A percentile compares a stretch with the other conserved stretches of the same genome.
Evolutionary conservation across 2,113 vertebrate species (phyloP).

Genomic region (Prietella phreatophila): DNA sequence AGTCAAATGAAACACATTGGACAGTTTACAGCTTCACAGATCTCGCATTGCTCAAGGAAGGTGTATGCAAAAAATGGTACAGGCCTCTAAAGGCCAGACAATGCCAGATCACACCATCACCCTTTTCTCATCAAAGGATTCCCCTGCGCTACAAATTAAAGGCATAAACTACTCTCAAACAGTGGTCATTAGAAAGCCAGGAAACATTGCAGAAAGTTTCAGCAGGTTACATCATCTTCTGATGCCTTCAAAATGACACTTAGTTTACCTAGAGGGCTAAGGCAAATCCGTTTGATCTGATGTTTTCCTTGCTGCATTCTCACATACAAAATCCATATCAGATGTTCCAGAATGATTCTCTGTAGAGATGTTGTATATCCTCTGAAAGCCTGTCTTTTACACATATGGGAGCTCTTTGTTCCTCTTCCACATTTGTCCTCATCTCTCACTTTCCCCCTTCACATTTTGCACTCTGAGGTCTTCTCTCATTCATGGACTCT

Average conservation of each 20-base stretch:
- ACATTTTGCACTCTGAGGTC: background rate
- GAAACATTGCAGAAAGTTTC: conserved; percentile 31
- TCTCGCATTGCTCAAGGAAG: background rate
- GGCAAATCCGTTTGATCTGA: conserved; percentile 30
- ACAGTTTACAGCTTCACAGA: background rate
- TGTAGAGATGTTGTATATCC: conserved; percentile 11
- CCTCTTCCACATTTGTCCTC: background rate
- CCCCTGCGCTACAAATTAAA: background rate
- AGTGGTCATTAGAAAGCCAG: background rate
- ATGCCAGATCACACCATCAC: background rate
- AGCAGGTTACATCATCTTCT: conserved; percentile 35
- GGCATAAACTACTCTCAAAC: background rate
- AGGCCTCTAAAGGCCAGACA: background rate
- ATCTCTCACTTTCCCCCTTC: background rate
- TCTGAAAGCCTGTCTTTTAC: conserved; percentile 7
- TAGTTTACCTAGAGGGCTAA: conserved; percentile 18
- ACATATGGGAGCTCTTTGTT: conserved; percentile 18
- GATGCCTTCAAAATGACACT: conserved; percentile 28
- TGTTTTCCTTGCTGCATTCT: background rate
- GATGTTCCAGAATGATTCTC: conserved; percentile 4
- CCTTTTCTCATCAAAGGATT: background rate
- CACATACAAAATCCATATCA: background rate
- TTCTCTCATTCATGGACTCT: conserved; percentile 19
- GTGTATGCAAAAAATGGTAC: background rate
- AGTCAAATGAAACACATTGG: background rate